Evolutionary conservation across 1,140 invertebrate genomes (phyloP), one percentile per base, ranked within the genome.

Genomic region (Eupeodes corollae): DNA sequence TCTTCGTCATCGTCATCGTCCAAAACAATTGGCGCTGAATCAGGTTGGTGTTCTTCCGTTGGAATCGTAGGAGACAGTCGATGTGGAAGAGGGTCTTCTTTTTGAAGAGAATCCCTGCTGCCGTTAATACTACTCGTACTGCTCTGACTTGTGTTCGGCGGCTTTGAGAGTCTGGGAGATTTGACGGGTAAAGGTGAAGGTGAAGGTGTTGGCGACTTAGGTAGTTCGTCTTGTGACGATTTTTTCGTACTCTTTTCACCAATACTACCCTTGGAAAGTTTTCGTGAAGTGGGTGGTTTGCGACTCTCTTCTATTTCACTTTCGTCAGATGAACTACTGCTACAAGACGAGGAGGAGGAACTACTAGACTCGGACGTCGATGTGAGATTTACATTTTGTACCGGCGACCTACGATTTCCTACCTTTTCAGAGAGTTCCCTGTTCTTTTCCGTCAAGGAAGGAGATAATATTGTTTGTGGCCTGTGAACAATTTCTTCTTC

Each of bases 151-250:
- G 50, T 56, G 47, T 65, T 65, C 46, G 62, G 56, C 44, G 61
- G 61, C 52, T 60, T 63, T 6, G 21, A 26, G 8, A 26, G 52
- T 63, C 0, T 51, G 55, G 6, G 61, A 63, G 46, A 61, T 63
- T 37, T 63, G 61, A 6, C 61, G 57, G 3, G 42, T 44, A 12
- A 53, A n/a, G 59, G 46, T 6, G 52, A 39, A 8, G 55, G 40
- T 3, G 51, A 44, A 3, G 49, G 43, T 9, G 48, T 19, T 8
- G 42, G 18, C 8, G 46, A 31, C 37, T 12, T 53, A 37, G n/a
- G 10, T 52, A 51, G 19, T 63, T 16, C 60, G 30, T 61, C 59
- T 38, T 59, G 18, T 11, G 62, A 62, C 8, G 8, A 26, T 26
- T 26, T 46, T 64, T 65, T 35, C 57, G 57, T 12, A 37, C 59